phyloP scores from a whole-genome alignment of 2,888 invertebrate genomes.

The Drosophila rubida region DNA sequence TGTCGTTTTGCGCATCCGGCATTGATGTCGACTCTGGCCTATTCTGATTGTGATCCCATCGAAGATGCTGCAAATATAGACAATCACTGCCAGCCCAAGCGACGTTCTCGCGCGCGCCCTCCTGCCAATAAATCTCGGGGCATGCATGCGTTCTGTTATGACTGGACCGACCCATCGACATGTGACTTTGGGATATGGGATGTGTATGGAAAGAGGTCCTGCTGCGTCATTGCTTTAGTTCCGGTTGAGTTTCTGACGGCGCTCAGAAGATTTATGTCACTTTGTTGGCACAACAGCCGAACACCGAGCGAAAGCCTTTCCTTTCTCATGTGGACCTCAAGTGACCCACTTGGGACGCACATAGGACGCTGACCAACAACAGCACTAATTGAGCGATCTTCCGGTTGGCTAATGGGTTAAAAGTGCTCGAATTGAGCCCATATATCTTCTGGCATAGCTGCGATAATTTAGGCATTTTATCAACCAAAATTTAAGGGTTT shows the following conservation, averaged over 20 bases:
- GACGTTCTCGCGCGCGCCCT: conserved; percentile 55
- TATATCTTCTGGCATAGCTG: conserved; percentile 70
- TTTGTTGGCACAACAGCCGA: conserved; percentile 71
- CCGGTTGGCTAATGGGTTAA: conserved; percentile 82
- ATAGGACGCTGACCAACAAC: conserved; percentile 57
- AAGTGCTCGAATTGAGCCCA: conserved; percentile 59
- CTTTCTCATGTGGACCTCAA: conserved; percentile 36
- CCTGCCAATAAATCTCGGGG: conserved; percentile 54
- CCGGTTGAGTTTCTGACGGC: conserved; percentile 71
- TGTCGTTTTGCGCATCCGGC: conserved; percentile 82
- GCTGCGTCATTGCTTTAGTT: conserved; percentile 82
- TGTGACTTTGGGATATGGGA: conserved; percentile 37
- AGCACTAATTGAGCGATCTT: conserved; percentile 82
- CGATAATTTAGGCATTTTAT: conserved; percentile 79
- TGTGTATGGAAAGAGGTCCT: conserved; percentile 36
- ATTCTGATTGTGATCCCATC: conserved; percentile 39
- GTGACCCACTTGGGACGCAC: conserved; percentile 78
- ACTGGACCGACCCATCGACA: conserved; percentile 63
- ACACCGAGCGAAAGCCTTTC: conserved; percentile 30
- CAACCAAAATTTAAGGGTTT: conserved; percentile 76
- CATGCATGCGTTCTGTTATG: conserved; percentile 70
- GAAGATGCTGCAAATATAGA: conserved; percentile 63
- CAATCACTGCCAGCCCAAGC: conserved; percentile 33
- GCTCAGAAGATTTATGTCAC: conserved; percentile 80
- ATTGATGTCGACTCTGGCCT: conserved; percentile 65